A percentile compares a stretch with the other conserved stretches of the same genome.
These are phyloP conservation scores for Pararge aegeria DNA, from an alignment of 1,140 invertebrate genomes.

Conservation along the genomic window DNA sequence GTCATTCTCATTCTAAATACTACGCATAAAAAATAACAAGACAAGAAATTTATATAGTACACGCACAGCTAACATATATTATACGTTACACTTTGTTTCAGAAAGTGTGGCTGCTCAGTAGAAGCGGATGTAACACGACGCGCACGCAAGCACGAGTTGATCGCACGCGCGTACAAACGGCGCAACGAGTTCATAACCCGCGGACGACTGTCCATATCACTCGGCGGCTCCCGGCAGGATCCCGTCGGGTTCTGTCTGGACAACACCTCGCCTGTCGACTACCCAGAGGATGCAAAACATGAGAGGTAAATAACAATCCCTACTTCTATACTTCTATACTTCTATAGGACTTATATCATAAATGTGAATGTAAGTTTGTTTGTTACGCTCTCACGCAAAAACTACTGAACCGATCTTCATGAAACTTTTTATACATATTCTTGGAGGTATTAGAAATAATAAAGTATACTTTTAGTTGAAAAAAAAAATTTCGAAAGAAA, in stretches of 20 bases:
- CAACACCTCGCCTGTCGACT: constrained; percentile 59
- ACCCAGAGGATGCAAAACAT: constrained; percentile 60
- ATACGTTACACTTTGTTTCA: neutral
- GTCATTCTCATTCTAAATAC: too few species aligned
- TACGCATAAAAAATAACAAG: too few species aligned
- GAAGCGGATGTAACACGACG: constrained; percentile 81
- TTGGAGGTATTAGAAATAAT: too few species aligned
- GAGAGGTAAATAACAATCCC: constrained; percentile 55
- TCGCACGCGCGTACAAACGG: constrained; percentile 93
- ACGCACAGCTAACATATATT: too few species aligned
- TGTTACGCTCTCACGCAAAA: too few species aligned
- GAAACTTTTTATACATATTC: too few species aligned
- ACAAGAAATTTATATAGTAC: too few species aligned
- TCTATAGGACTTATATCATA: neutral
- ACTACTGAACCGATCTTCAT: too few species aligned
- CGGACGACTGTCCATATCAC: constrained; percentile 91
- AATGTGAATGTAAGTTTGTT: too few species aligned
- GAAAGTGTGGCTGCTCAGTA: constrained; percentile 79
- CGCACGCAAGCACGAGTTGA: constrained; percentile 92
- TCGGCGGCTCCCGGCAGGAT: constrained; percentile 92
- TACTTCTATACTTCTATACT: too few species aligned
- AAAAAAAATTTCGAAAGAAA: too few species aligned
- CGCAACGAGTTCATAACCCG: constrained; percentile 91
- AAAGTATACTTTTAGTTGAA: too few species aligned
- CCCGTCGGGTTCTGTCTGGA: constrained; percentile 94